These are phyloP conservation scores for Cydia pomonella DNA, from an alignment of 1,140 invertebrate genomes.

Conservation along the genomic window DNA sequence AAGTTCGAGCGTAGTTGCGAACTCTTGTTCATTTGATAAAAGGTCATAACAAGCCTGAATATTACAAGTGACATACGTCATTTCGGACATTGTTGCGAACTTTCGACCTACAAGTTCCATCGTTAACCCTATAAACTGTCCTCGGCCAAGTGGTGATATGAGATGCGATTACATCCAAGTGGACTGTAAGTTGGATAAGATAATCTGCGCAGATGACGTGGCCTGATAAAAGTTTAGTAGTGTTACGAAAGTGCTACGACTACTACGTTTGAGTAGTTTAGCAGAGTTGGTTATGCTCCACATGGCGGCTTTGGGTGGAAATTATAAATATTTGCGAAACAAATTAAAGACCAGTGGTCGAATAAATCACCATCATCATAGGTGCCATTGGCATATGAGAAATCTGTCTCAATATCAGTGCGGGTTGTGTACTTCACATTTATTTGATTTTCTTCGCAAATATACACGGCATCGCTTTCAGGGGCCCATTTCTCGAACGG, in stretches of 20 bases:
- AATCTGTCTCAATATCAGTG: no score
- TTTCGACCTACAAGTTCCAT: conserved; percentile 50
- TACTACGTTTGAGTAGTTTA: background rate
- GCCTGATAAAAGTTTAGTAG: background rate
- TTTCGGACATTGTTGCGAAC: conserved; percentile 33
- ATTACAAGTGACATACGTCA: background rate
- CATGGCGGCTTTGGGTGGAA: no score
- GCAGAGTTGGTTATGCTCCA: no score
- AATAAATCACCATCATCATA: no score
- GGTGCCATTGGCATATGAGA: no score
- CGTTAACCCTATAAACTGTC: conserved; percentile 47
- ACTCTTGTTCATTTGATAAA: background rate
- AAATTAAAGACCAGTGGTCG: no score
- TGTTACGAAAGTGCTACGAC: background rate
- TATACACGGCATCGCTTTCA: no score
- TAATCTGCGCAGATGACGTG: conserved; percentile 18
- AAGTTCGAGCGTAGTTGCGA: conserved; percentile 27
- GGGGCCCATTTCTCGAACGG: no score
- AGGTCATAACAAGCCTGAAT: background rate
- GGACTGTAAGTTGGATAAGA: conserved; percentile 32
- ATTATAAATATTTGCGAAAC: no score
- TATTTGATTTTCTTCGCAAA: no score
- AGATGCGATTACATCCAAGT: conserved; percentile 32
- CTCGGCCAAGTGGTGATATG: conserved; percentile 35
- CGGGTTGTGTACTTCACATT: no score